A percentile compares a stretch with the other conserved stretches of the same genome.
These are phyloP conservation scores for Hydrochoerus hydrochaeris DNA, from an alignment of 2,113 vertebrate species.

Conservation along the genomic window DNA sequence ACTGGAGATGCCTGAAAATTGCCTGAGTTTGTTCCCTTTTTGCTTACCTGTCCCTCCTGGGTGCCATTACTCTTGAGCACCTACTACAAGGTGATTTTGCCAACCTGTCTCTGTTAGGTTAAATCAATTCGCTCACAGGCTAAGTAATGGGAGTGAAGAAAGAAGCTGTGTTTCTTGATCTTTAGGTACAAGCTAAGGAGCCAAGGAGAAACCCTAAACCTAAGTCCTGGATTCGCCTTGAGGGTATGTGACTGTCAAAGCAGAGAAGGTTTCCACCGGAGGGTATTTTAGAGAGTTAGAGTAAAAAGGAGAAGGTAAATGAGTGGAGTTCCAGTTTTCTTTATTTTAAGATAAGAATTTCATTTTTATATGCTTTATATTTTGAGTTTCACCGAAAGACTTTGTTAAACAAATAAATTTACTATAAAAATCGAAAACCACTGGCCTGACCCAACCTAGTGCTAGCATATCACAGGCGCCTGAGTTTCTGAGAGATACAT, in stretches of 20 bases:
- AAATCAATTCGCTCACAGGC: conserved; percentile 67
- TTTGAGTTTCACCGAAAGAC: background rate
- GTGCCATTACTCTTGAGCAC: conserved; percentile 68
- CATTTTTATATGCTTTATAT: background rate
- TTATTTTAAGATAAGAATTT: background rate
- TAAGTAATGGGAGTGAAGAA: background rate
- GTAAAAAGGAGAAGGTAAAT: background rate
- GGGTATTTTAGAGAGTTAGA: background rate
- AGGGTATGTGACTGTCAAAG: background rate
- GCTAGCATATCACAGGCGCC: background rate
- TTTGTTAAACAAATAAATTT: background rate
- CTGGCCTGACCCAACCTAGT: background rate
- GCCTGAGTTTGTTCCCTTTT: conserved; percentile 73
- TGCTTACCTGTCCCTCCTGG: conserved; percentile 78
- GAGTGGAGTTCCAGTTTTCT: background rate
- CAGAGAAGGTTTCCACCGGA: background rate
- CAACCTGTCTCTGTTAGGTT: conserved; percentile 71
- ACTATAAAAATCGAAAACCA: background rate
- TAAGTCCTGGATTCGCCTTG: background rate
- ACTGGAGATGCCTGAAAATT: conserved; percentile 72
- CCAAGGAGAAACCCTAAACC: background rate
- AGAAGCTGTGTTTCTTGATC: background rate
- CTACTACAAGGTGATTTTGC: conserved; percentile 68
- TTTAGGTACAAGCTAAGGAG: background rate
- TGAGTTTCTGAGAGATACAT: background rate